Evolutionary conservation across 2,797 vertebrate genomes (phyloP).

Genomic region (Stomatorhinus walkeri): DNA sequence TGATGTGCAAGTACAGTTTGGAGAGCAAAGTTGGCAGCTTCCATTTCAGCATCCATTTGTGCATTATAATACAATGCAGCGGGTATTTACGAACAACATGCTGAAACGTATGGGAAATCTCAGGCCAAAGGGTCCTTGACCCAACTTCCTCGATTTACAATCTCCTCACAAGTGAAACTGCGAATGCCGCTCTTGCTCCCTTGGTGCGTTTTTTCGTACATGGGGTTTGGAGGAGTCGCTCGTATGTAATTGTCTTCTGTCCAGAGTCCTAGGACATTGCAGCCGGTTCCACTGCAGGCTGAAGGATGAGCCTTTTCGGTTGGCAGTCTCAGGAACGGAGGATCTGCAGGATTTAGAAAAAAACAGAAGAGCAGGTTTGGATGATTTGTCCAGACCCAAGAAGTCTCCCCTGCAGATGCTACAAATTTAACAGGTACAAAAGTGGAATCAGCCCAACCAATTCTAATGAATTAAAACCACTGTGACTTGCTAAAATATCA

Average conservation of each 20-base stretch:
- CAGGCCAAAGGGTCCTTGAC: constrained; percentile 66
- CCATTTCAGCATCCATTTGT: constrained; percentile 97
- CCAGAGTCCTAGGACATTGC: constrained; percentile 45
- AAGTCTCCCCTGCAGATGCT: background rate
- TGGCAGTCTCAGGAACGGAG: constrained; percentile 45
- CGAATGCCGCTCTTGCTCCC: constrained; percentile 40
- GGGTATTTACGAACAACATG: constrained; percentile 87
- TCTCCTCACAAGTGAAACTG: constrained; percentile 6
- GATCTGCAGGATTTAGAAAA: constrained; percentile 55
- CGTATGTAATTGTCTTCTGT: constrained; percentile 56
- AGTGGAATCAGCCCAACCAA: background rate
- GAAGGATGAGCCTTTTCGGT: constrained; percentile 59
- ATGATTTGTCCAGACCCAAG: background rate
- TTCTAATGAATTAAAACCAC: background rate
- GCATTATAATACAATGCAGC: constrained; percentile 97
- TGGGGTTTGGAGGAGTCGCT: constrained; percentile 46
- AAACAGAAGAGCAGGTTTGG: constrained; percentile 18
- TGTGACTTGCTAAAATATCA: background rate
- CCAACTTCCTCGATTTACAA: constrained; percentile 49
- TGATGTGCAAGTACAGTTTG: constrained; percentile 83
- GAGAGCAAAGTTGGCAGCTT: constrained; percentile 92
- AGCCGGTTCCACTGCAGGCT: constrained; percentile 57
- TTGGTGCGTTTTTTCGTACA: constrained; percentile 50
- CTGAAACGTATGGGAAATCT: constrained; percentile 73
- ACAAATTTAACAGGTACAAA: background rate